phyloP scores from a whole-genome alignment of 2,888 invertebrate genomes.

The Pristionchus arcanus region DNA sequence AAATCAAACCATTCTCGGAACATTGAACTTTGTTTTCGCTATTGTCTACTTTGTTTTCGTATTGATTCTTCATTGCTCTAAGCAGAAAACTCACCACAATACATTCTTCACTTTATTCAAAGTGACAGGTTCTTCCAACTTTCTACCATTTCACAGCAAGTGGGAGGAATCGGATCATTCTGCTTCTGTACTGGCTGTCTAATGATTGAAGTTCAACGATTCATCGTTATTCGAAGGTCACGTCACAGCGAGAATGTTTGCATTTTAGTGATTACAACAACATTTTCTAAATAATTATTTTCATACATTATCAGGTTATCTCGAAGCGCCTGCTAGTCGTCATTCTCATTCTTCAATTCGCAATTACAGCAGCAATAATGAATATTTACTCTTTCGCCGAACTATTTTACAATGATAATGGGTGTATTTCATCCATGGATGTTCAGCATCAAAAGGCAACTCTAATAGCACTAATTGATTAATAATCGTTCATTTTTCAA shows the following conservation, averaged over 20 bases:
- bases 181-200: background rate
- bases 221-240: background rate
- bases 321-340: background rate
- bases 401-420: background rate
- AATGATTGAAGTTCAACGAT: slow-evolving; percentile 9
- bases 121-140: background rate
- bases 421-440: background rate
- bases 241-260: background rate
- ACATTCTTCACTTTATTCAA: slow-evolving; percentile 32
- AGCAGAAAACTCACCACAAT: background rate
- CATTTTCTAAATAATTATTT: too few relatives aligned
- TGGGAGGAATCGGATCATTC: background rate
- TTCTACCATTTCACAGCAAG: background rate
- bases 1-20: background rate
- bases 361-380: background rate
- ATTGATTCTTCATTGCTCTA: background rate
- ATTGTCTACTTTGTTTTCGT: background rate
- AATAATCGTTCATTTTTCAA: too few relatives aligned
- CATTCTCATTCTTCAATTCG: background rate
- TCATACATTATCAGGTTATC: too few relatives aligned
- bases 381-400: background rate
- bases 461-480: too few relatives aligned
- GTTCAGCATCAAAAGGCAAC: too few relatives aligned
- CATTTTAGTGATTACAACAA: too few relatives aligned
- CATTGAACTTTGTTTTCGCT: background rate